Base-by-base conservation (phyloP, 2,888 invertebrate species). In the Dione vanillae region DNA sequence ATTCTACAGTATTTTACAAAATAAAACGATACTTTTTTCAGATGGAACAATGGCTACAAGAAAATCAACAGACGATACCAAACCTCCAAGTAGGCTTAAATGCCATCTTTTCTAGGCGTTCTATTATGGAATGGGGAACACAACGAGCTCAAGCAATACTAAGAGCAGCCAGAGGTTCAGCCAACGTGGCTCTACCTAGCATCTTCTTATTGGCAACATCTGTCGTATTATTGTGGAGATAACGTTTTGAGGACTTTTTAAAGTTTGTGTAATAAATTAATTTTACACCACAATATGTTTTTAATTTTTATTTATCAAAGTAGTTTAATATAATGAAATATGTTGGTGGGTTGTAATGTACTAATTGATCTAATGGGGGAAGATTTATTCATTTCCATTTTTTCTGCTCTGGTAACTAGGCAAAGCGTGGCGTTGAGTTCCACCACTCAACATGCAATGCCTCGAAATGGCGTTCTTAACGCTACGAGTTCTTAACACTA, bases 31-130 rank as follows among this genome's bases (percentile, higher is more conserved):
- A 20, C 1, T 40, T 35, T n/a, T 71, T 80, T 14, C 78, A 93
- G 92, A 90, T 91, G 92, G 87, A 90, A 65, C 45, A 78, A 47
- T 92, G 93, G 93, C 82, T 93, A 0, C 71, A 67, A 7, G 76
- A 41, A 0, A 86, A 86, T 65, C 78, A 82, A 61, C 74, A 66
- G 1, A 52, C 75, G 0, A 76, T 90, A 45, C 89, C 91, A 0
- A 89, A 89, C 67, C 85, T 76, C 59, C 66, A 74, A 1, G 75
- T 80, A 0, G 92, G 90, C 7, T 71, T 90, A 1, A 84, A 49
- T 56, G 83, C 88, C 2, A 83, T 93, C 14, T 27, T 69, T 0
- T 85, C 87, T 0, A 83, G 88, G 0, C 82, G 90, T 14, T 65
- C 69, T 19, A 90, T 72, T 73, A 89, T 88, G 81, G 76, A 81